Conservation (phyloP, 2,113 vertebrate species). For the Cygnus atratus region DNA sequence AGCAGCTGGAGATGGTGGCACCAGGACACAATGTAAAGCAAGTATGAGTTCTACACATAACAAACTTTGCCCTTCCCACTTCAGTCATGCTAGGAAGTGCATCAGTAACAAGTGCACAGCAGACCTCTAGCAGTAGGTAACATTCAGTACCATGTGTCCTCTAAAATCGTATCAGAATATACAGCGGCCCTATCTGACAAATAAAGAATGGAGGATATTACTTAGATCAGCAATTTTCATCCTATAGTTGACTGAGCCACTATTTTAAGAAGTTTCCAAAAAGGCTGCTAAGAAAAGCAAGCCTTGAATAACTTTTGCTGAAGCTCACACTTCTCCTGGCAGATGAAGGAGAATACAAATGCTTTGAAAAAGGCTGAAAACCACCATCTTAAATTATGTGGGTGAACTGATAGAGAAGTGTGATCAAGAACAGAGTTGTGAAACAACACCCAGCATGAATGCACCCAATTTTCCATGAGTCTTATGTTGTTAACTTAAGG, state of each 20-base stretch:
- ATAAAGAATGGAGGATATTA: neutral
- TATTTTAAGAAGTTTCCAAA: neutral
- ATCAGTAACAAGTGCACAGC: accelerated
- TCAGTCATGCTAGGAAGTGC: neutral
- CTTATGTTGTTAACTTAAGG: neutral
- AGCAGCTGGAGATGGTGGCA: neutral
- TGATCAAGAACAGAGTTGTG: neutral
- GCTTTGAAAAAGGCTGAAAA: neutral
- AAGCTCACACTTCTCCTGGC: neutral
- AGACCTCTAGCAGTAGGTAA: neutral
- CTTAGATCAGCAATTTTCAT: neutral
- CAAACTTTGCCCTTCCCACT: neutral
- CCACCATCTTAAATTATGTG: neutral
- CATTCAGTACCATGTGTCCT: neutral
- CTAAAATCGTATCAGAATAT: neutral
- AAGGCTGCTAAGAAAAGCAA: neutral
- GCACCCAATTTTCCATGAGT: neutral
- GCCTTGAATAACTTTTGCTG: neutral
- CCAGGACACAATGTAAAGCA: neutral
- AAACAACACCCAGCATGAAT: neutral
- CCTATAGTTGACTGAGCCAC: accelerated
- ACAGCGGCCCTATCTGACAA: neutral
- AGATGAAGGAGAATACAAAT: neutral
- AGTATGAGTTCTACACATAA: accelerated
- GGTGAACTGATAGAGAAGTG: neutral